Base-by-base conservation (phyloP, 2,797 vertebrate genomes). In the Macropus fuliginosus region DNA sequence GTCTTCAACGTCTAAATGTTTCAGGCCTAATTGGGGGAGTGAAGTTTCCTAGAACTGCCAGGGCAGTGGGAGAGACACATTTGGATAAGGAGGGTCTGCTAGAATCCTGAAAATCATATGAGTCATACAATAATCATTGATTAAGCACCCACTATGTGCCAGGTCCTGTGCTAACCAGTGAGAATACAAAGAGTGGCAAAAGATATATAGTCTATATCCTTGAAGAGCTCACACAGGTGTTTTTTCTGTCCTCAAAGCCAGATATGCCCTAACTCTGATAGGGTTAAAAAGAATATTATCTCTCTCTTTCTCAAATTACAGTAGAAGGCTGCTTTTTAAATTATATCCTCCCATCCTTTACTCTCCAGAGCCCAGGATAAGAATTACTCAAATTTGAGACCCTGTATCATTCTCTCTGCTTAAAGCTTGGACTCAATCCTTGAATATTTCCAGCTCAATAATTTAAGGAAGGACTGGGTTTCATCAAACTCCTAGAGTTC, bases 401-500 rank as follows among this genome's bases (percentile, higher is more conserved):
- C 81, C 74, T 27, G 28, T 87, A 94, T 81, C 54, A 52, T 55
- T 81, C 90, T 95, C 5, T 95, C 91, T 95, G 92, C 56, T 89
- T 96, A 81, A 74, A 93, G 54, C 54, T 29, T 94, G 91, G 90
- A 92, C 40, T 87, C 40, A 89, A 93, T 46, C 54, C 29, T 29
- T 94, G 91, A 91, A 92, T n/a, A 31, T 92, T 87, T 12, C 90
- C 50, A 81, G 91, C 94, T 96, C 95, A 95, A 90, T 94, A 81
- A 93, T 5, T 2, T 50, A 95, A 55, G n/a, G 40, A 40, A 94
- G 96, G 74, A 18, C 96, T 98, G 97, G 94, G 46, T 97, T 96
- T 90, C 96, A 92, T 98, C 96, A 96, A 9, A 27, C 57, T 93
- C 92, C 91, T 13, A 0, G 0, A 24, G 91, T 94, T 95, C 97